phyloP scores from a whole-genome alignment of 1,140 invertebrate genomes.

The Wiebesia pumilae region DNA sequence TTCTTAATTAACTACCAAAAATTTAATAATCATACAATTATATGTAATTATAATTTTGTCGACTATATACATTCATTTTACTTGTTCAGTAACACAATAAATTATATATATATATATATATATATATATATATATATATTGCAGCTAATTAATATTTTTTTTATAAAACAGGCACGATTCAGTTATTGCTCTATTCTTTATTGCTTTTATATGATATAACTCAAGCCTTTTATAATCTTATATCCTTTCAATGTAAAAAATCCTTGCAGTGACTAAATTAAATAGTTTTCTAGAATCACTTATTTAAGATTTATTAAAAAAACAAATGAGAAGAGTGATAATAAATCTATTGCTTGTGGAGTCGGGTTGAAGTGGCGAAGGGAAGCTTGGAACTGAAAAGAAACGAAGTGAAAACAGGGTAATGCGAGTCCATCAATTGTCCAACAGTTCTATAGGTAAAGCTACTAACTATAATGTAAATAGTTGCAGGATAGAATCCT shows the following conservation, averaged over 20 bases:
- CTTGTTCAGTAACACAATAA: neutral
- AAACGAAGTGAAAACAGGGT: neutral
- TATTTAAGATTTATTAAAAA: neutral
- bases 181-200: no score
- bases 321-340: neutral
- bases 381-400: neutral
- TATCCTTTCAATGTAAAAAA: neutral
- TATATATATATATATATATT: no score
- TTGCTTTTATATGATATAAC: neutral
- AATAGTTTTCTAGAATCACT: neutral
- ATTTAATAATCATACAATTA: neutral
- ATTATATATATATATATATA: no score
- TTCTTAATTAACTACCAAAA: neutral
- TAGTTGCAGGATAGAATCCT: neutral
- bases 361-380: neutral
- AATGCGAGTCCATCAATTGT: constrained; percentile 2
- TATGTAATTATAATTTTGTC: neutral
- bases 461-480: constrained; percentile 10
- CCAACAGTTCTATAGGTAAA: neutral
- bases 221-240: neutral
- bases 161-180: neutral
- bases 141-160: no score
- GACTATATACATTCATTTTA: neutral
- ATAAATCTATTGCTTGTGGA: neutral
- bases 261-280: neutral